These are phyloP conservation scores for Rotaria socialis DNA, from an alignment of 2,888 invertebrate genomes.

Conservation along the genomic window DNA sequence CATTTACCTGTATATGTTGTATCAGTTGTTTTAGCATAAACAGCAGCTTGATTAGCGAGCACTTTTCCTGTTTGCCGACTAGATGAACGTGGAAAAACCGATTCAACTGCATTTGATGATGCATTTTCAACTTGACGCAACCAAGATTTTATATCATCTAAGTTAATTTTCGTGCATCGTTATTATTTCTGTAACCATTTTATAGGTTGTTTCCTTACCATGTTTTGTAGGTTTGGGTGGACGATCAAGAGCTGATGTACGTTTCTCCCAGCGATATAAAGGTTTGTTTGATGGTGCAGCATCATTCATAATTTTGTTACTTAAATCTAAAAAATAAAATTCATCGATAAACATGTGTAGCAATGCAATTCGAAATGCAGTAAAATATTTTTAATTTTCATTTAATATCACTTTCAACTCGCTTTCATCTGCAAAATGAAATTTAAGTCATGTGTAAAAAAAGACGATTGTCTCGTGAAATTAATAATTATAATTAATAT, in stretches of 20 bases:
- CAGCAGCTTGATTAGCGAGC: neutral
- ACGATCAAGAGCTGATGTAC: neutral
- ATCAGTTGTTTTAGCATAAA: slow-evolving; percentile 38
- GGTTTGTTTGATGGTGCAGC: neutral
- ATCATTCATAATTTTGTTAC: neutral
- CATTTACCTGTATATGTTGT: neutral
- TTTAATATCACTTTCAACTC: too few relatives aligned
- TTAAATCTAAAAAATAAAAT: too few relatives aligned
- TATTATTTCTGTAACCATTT: neutral
- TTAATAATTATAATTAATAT: too few relatives aligned
- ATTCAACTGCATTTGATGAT: slow-evolving; percentile 53
- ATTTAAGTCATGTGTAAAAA: too few relatives aligned
- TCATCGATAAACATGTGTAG: too few relatives aligned
- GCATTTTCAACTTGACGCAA: slow-evolving; percentile 55
- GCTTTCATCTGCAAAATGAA: too few relatives aligned
- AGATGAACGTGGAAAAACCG: slow-evolving; percentile 50
- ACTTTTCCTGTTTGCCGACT: neutral
- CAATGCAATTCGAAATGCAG: too few relatives aligned
- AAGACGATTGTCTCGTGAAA: too few relatives aligned
- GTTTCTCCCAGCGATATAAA: neutral
- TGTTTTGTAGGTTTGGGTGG: neutral
- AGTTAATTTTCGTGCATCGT: neutral
- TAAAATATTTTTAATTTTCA: too few relatives aligned
- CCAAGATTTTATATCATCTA: slow-evolving; percentile 15
- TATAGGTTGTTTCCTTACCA: neutral